Base-by-base conservation (phyloP, 2,888 invertebrate genomes). In the Apomyelois bistriatella region DNA sequence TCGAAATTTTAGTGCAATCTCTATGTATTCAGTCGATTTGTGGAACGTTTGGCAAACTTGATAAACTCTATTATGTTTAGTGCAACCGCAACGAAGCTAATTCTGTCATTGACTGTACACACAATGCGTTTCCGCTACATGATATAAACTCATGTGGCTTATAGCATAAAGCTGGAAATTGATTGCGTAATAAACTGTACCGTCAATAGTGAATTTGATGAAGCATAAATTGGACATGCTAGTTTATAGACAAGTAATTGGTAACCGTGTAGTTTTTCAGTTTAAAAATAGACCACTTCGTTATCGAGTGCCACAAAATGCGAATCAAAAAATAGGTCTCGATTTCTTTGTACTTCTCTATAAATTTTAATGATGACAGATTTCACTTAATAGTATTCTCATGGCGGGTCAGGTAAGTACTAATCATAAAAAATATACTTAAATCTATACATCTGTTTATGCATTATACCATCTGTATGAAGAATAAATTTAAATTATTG, bases 171-270 rank as follows among this genome's bases (percentile, higher is more conserved):
- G 48, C 28, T 30, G 22, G 10, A 28, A 38, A 49, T 49, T 15
- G 37, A 28, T 49, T 37, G 22, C 8, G 28, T n/a, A 38, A 7
- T 49, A 28, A 49, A 49, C n/a, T 49, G 28, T n/a, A 17, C 12
- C 38, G 30, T 28, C 48, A 28, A 49, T 38, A 30, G 48, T 28
- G 28, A 49, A 30, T 49, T 38, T 49, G 48, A 49, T 49, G 38
- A 40, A 28, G 38, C 48, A 49, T 49, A 49, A 49, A 49, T 49
- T 49, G 48, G 38, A 49, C 48, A 40, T 38, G 28, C 15, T 7
- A 49, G 38, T 38, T 38, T 49, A 22, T 49, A 38, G 22, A 2
- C 15, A 17, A 48, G 48, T 35, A 48, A n/a, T 16, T 17, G 48
- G 35, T 16, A 17, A 22, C n/a, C n/a, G 22, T 36, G 36, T 37